A percentile compares a stretch with the other conserved stretches of the same genome.
Conservation (phyloP, 2,888 invertebrate species). For the Eristalinus aeneus region DNA sequence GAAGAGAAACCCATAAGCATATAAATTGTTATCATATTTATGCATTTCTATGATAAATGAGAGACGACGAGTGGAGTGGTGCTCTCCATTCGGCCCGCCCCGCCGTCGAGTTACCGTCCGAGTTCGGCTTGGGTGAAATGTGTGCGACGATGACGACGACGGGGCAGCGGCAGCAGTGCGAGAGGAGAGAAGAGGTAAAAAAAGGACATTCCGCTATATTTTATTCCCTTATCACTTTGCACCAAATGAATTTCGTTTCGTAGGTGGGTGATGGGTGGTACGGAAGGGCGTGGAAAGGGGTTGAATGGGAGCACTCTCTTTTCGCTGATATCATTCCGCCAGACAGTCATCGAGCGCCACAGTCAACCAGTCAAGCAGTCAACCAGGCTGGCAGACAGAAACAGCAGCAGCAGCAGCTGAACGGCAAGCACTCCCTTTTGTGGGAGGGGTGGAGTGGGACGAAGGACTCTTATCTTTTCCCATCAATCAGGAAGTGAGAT, state of each 20-base stretch:
- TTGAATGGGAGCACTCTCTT: slow-evolving; percentile 51
- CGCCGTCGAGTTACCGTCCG: background rate
- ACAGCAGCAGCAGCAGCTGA: slow-evolving; percentile 11
- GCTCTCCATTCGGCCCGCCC: slow-evolving; percentile 71
- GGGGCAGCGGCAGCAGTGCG: slow-evolving; percentile 59
- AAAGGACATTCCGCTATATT: slow-evolving; percentile 81
- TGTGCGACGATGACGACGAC: slow-evolving; percentile 32
- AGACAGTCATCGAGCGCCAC: slow-evolving; percentile 23
- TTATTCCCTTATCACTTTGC: slow-evolving; percentile 80
- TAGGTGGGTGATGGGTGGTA: slow-evolving; percentile 44
- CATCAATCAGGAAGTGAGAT: slow-evolving; percentile 81
- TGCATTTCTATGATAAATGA: slow-evolving; percentile 80
- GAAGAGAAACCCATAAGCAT: slow-evolving; percentile 68
- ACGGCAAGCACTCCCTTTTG: slow-evolving; percentile 36
- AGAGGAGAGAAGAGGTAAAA: slow-evolving; percentile 69
- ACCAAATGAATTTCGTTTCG: slow-evolving; percentile 73
- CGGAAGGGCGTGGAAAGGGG: background rate
- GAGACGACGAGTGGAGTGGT: slow-evolving; percentile 75
- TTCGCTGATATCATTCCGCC: slow-evolving; percentile 57
- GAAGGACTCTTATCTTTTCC: slow-evolving; percentile 79
- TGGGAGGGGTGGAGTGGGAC: slow-evolving; percentile 59
- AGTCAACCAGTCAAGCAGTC: slow-evolving; percentile 26
- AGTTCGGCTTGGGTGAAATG: background rate
- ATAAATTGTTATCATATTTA: slow-evolving; percentile 78
- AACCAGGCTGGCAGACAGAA: slow-evolving; percentile 7